A percentile compares a stretch with the other conserved stretches of the same genome.
phyloP scores from a whole-genome alignment of 2,113 vertebrate species.

The Gobiocypris rarus region DNA sequence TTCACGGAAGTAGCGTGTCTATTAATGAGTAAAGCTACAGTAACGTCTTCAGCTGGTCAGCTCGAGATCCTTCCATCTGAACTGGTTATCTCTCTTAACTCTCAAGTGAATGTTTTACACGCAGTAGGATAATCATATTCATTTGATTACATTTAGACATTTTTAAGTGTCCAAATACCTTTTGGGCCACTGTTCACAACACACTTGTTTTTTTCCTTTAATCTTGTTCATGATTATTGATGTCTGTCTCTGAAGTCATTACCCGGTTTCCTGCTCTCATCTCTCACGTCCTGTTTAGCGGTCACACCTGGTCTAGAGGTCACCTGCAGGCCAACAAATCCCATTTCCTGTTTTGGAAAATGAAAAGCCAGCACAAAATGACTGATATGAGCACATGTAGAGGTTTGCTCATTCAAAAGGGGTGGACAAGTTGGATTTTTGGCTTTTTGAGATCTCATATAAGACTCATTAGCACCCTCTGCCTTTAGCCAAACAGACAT shows the following conservation, averaged over 20 bases:
- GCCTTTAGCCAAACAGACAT: constrained; percentile 3
- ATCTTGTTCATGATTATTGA: background rate
- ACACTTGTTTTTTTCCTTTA: background rate
- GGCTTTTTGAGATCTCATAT: background rate
- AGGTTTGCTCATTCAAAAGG: background rate
- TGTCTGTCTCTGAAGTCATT: constrained; percentile 4
- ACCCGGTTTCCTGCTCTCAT: constrained; percentile 66
- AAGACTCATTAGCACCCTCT: constrained; percentile 34
- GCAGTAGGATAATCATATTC: no score
- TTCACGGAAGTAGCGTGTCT: no score
- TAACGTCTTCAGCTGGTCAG: no score
- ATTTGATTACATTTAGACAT: no score
- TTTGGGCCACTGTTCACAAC: background rate
- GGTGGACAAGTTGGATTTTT: background rate
- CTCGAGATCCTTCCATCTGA: no score
- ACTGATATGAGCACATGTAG: background rate
- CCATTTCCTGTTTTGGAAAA: constrained; percentile 61
- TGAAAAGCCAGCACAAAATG: background rate
- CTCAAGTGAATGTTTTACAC: no score
- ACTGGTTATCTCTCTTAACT: no score
- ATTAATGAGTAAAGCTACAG: no score
- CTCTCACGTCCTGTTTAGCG: constrained; percentile 58
- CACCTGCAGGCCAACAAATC: constrained; percentile 53
- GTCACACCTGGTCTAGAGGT: constrained; percentile 41
- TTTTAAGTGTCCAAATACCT: background rate